Conservation (phyloP, 2,113 vertebrate genomes). For the Proteles cristata region DNA sequence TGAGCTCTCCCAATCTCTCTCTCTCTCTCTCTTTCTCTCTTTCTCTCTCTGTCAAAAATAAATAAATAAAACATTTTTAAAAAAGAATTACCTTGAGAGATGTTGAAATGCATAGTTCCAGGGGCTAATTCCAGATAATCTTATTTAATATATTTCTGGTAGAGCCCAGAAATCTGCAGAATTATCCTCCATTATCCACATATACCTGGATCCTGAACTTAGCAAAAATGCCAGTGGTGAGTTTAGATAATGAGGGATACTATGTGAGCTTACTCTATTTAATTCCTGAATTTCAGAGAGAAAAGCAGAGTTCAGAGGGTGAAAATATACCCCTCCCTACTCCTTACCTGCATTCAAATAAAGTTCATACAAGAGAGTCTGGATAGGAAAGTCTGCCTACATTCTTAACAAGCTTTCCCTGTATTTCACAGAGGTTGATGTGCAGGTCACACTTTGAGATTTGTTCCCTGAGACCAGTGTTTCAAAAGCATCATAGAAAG, state of each 20-base stretch:
- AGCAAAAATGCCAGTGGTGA: neutral
- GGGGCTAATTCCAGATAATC: neutral
- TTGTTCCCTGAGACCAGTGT: neutral
- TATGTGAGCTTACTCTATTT: neutral
- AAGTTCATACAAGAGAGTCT: neutral
- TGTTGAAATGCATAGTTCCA: neutral
- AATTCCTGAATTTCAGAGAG: neutral
- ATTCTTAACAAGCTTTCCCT: neutral
- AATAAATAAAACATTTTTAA: too few relatives aligned
- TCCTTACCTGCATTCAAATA: neutral
- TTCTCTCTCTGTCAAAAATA: too few relatives aligned
- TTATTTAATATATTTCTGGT: neutral
- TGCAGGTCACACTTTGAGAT: neutral
- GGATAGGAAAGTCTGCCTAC: neutral
- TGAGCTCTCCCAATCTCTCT: too few relatives aligned
- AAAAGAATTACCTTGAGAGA: neutral
- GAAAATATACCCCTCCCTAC: neutral
- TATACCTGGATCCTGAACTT: neutral
- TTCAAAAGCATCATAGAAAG: neutral
- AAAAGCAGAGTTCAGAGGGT: neutral
- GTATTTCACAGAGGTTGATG: neutral
- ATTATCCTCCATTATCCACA: neutral
- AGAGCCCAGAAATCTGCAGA: neutral
- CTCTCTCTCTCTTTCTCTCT: too few relatives aligned
- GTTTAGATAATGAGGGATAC: neutral